A percentile compares a stretch with the other conserved stretches of the same genome.
Evolutionary conservation across 2,113 vertebrate species (phyloP).

Genomic region (Eretmochelys imbricata): DNA sequence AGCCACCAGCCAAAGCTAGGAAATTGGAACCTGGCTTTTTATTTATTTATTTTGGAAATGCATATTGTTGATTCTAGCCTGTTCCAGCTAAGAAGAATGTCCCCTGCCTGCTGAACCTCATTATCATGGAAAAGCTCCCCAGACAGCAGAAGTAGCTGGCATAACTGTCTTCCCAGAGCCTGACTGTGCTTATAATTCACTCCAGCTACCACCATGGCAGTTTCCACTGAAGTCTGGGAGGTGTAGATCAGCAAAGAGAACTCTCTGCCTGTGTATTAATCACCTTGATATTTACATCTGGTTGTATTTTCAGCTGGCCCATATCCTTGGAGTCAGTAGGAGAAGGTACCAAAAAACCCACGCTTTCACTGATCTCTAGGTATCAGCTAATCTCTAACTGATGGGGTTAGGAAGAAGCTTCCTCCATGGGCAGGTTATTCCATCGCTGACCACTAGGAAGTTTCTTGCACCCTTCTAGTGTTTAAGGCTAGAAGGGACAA

Average conservation of each 20-base stretch:
- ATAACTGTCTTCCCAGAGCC: background rate
- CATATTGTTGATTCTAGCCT: background rate
- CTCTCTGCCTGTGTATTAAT: background rate
- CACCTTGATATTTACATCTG: background rate
- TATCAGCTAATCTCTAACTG: background rate
- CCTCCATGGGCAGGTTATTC: background rate
- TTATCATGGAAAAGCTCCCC: background rate
- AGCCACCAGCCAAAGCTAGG: background rate
- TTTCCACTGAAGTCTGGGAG: accelerated
- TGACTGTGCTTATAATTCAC: background rate
- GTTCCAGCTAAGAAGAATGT: background rate
- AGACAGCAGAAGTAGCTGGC: background rate
- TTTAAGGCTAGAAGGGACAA: background rate
- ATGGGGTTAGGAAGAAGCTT: background rate
- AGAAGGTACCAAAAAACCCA: background rate
- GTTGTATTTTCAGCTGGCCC: background rate
- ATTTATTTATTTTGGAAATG: background rate
- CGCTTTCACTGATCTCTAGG: background rate
- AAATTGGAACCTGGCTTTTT: background rate
- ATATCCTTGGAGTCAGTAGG: background rate
- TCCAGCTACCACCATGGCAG: background rate
- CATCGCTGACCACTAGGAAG: background rate
- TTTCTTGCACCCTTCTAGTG: background rate
- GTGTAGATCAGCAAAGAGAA: background rate
- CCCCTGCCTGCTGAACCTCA: background rate